These are phyloP conservation scores for Bruchidius siliquastri DNA, from an alignment of 2,888 invertebrate species.

Conservation along the genomic window DNA sequence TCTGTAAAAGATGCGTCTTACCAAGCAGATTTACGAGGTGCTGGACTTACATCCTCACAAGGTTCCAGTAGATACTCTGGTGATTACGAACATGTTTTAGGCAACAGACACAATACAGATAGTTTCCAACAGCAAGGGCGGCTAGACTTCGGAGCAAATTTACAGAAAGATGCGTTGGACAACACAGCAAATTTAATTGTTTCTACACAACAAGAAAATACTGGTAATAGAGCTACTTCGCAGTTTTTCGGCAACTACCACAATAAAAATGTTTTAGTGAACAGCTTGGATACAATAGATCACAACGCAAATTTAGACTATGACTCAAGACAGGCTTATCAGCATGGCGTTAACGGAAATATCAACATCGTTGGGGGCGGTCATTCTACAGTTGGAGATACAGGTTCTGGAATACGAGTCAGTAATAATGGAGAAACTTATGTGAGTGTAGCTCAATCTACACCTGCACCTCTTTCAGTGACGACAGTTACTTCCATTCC, in stretches of 20 bases:
- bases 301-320: neutral
- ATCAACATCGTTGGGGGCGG: conserved; percentile 39
- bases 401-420: conserved; percentile 26
- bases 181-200: neutral
- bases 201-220: neutral
- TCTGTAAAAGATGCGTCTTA: neutral
- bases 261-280: neutral
- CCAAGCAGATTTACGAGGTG: neutral
- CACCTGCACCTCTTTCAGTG: conserved; percentile 25
- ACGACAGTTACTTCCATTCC: conserved; percentile 36
- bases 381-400: conserved; percentile 36
- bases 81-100: neutral
- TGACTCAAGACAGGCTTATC: neutral
- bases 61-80: neutral
- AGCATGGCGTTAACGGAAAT: conserved; percentile 12
- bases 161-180: no score
- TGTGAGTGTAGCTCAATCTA: conserved; percentile 24
- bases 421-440: conserved; percentile 27
- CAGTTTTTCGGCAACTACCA: neutral
- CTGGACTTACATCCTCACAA: neutral
- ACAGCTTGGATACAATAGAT: neutral
- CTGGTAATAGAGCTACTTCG: neutral
- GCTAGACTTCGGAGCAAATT: neutral
- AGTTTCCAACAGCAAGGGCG: neutral
- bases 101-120: no score